Conservation (phyloP, 2,113 vertebrate species). For the Anser cygnoides region DNA sequence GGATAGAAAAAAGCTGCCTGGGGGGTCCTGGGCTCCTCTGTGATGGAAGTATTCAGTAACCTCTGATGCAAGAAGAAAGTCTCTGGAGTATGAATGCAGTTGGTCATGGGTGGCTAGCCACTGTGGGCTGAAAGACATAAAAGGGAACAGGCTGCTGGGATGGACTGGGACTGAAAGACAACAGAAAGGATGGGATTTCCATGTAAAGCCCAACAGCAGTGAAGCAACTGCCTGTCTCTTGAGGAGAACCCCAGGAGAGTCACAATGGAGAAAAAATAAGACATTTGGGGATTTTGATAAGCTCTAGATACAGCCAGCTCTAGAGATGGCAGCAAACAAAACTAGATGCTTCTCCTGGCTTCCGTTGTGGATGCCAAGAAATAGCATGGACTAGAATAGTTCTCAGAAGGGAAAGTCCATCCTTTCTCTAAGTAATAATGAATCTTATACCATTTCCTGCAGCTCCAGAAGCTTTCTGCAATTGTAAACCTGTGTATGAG, state of each 20-base stretch:
- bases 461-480: not conserved
- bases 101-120: not conserved
- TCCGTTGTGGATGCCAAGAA: not conserved
- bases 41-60: not conserved
- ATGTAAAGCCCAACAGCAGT: not conserved
- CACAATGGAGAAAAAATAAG: not conserved
- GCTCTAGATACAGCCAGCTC: not conserved
- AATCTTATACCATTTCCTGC: not conserved
- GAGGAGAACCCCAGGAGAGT: not conserved
- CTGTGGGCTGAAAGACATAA: not conserved
- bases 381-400: not conserved
- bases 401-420: not conserved
- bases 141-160: not conserved
- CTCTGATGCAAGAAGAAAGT: not conserved
- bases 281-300: not conserved
- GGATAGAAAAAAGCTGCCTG: not conserved
- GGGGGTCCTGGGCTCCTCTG: not conserved
- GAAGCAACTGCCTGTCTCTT: not conserved
- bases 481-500: not conserved
- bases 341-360: not conserved
- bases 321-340: not conserved
- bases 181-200: not conserved
- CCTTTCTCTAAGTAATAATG: not conserved
- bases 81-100: not conserved
- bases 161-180: not conserved